phyloP scores from a whole-genome alignment of 2,888 invertebrate genomes.

The Eristalinus sepulchralis region DNA sequence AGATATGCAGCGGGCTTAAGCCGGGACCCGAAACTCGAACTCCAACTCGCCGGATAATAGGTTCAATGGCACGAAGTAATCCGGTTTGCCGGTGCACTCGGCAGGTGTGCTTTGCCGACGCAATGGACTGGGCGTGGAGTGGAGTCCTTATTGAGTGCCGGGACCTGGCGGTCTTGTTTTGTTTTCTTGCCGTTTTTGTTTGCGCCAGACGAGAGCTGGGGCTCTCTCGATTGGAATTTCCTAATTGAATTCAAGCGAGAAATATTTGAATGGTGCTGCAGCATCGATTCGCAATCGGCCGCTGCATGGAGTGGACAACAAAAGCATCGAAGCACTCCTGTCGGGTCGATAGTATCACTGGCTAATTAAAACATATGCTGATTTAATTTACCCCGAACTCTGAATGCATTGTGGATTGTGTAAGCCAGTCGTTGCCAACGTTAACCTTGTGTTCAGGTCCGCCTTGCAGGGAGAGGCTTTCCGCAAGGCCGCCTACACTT shows the following conservation, averaged over 20 bases:
- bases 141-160: slow-evolving; percentile 25
- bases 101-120: slow-evolving; percentile 30
- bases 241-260: slow-evolving; percentile 66
- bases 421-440: not conserved
- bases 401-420: not conserved
- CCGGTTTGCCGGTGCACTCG: slow-evolving; percentile 45
- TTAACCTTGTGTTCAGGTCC: not conserved
- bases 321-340: slow-evolving; percentile 43
- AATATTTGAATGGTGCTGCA: slow-evolving; percentile 47
- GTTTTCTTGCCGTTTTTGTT: slow-evolving; percentile 11
- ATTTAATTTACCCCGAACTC: slow-evolving; percentile 28
- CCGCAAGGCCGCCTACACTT: not conserved
- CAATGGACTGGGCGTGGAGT: not conserved
- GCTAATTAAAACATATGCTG: slow-evolving; percentile 59
- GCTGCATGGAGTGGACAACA: slow-evolving; percentile 16
- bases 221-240: slow-evolving; percentile 63
- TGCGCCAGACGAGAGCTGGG: slow-evolving; percentile 10
- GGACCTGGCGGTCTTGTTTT: slow-evolving; percentile 34
- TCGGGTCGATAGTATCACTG: slow-evolving; percentile 50
- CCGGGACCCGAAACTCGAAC: not conserved
- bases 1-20: slow-evolving; percentile 37
- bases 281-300: slow-evolving; percentile 12
- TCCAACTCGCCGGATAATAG: slow-evolving; percentile 29
- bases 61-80: slow-evolving; percentile 67
- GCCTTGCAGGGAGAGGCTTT: not conserved